Evolutionary conservation across 2,113 vertebrate genomes (phyloP), one percentile per base, ranked within the genome.

Genomic region (Oryzias woworae): DNA sequence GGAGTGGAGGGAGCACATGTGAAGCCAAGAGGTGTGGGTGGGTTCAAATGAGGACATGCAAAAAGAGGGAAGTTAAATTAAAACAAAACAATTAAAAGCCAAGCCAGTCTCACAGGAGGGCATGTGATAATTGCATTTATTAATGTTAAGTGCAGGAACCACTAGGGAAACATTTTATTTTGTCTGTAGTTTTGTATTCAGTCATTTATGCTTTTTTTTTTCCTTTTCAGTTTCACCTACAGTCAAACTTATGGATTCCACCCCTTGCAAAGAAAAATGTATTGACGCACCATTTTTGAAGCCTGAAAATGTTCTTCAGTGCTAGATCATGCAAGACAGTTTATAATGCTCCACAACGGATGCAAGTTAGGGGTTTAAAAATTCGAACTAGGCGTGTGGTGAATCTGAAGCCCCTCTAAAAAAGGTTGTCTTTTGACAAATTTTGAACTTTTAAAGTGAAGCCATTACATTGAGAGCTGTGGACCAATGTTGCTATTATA

Each of bases 61-160:
- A 24, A 42, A 41, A 57, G 64, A 73, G 75, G 66, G 47, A 69
- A 65, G 52, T 67, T 42, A 58, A 72, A 31, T 45, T 10, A 48
- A 17, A 18, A 18, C 4, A 48, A 48, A 18, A 48, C n/a, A 20
- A 18, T 18, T 18, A 48, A 48, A 48, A 48, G n/a, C 46, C n/a
- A 20, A 15, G 47, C n/a, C n/a, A 48, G 47, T 48, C n/a, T 48
- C 47, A 48, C 47, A 18, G n/a, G 47, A 48, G 12, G 20, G 12
- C n/a, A 20, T 18, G 47, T 18, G 20, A 48, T 12, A 48, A 18
- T 7, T 20, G 47, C 47, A 22, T 48, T 12, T 13, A 18, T 48
- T 48, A 48, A 48, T 18, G 20, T 18, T n/a, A 48, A 18, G 10
- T 17, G 16, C 16, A 48, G 16, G 12, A 48, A 17, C 16, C 17